phyloP scores from a whole-genome alignment of 2,113 vertebrate species.

The Scophthalmus maximus region DNA sequence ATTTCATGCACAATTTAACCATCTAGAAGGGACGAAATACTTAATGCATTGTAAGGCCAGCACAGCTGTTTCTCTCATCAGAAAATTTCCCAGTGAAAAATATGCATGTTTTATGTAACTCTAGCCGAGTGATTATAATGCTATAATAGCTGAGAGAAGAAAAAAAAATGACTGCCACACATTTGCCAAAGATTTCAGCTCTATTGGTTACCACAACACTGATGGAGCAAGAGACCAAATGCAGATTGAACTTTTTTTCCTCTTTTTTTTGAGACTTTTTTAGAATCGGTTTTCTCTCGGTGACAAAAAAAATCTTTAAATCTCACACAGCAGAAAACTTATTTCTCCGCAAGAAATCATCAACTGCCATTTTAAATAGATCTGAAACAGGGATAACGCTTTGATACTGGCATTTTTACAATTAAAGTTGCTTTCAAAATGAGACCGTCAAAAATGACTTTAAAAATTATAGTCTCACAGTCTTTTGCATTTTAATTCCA shows the following conservation, averaged over 20 bases:
- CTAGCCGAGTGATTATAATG: constrained; percentile 99
- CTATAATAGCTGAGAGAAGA: constrained; percentile 95
- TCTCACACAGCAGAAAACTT: constrained; percentile 21
- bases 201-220: constrained; percentile 64
- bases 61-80: constrained; percentile 99
- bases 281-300: constrained; percentile 35
- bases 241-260: constrained; percentile 60
- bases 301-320: constrained; percentile 49
- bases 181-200: constrained; percentile 87
- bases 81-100: constrained; percentile 94
- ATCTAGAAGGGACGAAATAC: constrained; percentile 99
- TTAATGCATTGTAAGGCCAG: constrained; percentile 99
- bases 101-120: constrained; percentile 99
- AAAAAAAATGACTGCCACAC: constrained; percentile 85
- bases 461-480: not conserved
- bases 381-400: not conserved
- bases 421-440: not conserved
- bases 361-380: constrained; percentile 8
- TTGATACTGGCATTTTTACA: not conserved
- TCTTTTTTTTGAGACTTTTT: constrained; percentile 31
- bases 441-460: not conserved
- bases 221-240: constrained; percentile 59
- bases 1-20: constrained; percentile 99
- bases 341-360: constrained; percentile 10
- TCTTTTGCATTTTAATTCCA: not conserved